These are phyloP conservation scores for Hycleus phaleratus DNA, from an alignment of 1,140 invertebrate genomes.

Conservation along the genomic window DNA sequence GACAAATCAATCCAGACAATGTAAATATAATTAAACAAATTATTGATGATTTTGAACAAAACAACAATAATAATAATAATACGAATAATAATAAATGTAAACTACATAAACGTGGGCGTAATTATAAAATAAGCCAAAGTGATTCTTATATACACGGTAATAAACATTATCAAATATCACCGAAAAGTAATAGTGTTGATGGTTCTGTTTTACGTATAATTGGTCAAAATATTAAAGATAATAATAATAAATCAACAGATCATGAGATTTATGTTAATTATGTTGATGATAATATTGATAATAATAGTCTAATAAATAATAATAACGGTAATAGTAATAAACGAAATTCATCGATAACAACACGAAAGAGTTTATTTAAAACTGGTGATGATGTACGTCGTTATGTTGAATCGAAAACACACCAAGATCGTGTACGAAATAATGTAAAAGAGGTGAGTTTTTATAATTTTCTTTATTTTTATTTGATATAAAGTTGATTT, in stretches of 20 bases:
- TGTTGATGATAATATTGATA: slow-evolving; percentile 20
- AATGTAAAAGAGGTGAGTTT: slow-evolving; percentile 34
- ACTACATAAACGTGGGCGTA: background rate
- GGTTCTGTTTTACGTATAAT: slow-evolving; percentile 10
- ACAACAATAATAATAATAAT: slow-evolving; percentile 7
- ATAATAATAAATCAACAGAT: slow-evolving; percentile 8
- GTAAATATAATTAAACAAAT: slow-evolving; percentile 34
- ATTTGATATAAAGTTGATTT: too few species aligned
- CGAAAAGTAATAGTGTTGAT: slow-evolving; percentile 19
- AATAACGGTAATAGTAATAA: slow-evolving; percentile 25
- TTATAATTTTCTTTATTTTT: background rate
- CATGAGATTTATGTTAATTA: slow-evolving; percentile 33
- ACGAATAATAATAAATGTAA: slow-evolving; percentile 18
- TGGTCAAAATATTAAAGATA: slow-evolving; percentile 5
- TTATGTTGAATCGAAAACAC: slow-evolving; percentile 24
- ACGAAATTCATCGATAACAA: slow-evolving; percentile 30
- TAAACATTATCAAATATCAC: slow-evolving; percentile 26
- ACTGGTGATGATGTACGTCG: slow-evolving; percentile 18
- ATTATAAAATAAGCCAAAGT: slow-evolving; percentile 20
- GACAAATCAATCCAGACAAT: slow-evolving; percentile 27
- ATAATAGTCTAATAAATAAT: slow-evolving; percentile 24
- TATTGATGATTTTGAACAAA: slow-evolving; percentile 33
- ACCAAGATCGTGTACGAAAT: slow-evolving; percentile 29
- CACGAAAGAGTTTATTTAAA: slow-evolving; percentile 3
- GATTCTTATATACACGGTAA: slow-evolving; percentile 20